phyloP scores from a whole-genome alignment of 2,797 vertebrate species.

The Mionectes olivaceus region DNA sequence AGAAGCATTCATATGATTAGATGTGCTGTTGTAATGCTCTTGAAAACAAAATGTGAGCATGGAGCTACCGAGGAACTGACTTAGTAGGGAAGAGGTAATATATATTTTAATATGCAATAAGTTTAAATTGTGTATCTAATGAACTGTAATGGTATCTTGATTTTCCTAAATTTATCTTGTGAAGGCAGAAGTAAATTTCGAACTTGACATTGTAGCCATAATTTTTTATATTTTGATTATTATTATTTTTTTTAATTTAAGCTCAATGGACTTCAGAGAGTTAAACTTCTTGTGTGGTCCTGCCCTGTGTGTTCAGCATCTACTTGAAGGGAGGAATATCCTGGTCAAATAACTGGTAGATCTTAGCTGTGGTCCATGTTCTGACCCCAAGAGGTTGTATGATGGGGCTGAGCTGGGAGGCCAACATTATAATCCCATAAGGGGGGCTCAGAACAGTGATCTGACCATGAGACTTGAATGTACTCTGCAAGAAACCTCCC shows the following conservation, averaged over 20 bases:
- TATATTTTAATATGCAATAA: not conserved
- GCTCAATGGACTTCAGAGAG: not conserved
- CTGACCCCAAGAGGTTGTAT: not conserved
- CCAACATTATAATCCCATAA: rapidly evolving
- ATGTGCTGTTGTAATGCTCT: slow-evolving; percentile 37
- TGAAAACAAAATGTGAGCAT: not conserved
- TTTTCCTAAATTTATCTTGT: not conserved
- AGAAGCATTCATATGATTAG: slow-evolving; percentile 20
- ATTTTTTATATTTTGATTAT: not conserved
- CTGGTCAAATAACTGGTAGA: not conserved
- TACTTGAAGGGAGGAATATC: not conserved
- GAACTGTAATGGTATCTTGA: not conserved
- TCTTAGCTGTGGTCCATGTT: not conserved
- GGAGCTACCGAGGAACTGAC: not conserved
- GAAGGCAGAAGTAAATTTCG: not conserved
- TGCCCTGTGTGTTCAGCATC: not conserved
- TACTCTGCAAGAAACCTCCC: not conserved
- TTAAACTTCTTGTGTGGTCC: not conserved
- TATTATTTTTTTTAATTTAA: not conserved
- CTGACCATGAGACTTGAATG: not conserved
- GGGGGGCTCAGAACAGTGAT: not conserved
- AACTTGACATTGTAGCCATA: not conserved
- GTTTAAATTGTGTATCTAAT: not conserved
- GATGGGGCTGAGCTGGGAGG: not conserved
- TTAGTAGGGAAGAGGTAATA: not conserved